Conservation (phyloP, 2,797 vertebrate species). For the Cheirogaleus major region DNA sequence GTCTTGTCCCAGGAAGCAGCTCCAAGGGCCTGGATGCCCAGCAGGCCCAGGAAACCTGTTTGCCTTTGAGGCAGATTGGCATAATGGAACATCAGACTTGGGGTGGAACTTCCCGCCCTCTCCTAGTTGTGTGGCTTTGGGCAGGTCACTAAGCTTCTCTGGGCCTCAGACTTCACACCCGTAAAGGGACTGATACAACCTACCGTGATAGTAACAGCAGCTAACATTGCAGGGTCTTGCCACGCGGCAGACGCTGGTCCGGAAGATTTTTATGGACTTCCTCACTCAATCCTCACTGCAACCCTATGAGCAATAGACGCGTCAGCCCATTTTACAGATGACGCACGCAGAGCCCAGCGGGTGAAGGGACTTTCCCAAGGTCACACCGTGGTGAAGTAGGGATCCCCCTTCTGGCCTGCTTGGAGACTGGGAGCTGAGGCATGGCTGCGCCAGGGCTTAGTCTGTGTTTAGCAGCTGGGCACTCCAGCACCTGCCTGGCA, state of each 20-base stretch:
- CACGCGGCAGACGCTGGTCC: accelerated
- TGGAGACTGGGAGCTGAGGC: not conserved
- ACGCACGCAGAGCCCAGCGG: not conserved
- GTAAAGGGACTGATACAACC: not conserved
- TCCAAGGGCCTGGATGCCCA: not conserved
- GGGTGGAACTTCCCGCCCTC: not conserved
- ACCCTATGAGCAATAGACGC: not conserved
- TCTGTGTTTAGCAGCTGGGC: accelerated
- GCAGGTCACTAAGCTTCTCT: not conserved
- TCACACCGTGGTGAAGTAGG: not conserved
- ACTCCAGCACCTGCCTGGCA: not conserved
- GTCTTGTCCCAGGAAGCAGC: not conserved
- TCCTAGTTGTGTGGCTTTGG: not conserved
- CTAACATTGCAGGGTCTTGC: not conserved
- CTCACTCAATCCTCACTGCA: not conserved
- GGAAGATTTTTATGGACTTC: not conserved
- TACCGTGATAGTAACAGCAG: accelerated
- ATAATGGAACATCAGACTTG: not conserved
- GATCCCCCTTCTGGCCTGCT: not conserved
- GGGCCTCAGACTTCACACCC: not conserved
- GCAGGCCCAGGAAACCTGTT: not conserved
- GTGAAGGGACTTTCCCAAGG: not conserved
- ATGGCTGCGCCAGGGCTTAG: accelerated
- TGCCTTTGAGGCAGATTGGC: not conserved
- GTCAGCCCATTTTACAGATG: not conserved